Base-by-base conservation (phyloP, 2,888 invertebrate genomes). In the Pollenia labialis region DNA sequence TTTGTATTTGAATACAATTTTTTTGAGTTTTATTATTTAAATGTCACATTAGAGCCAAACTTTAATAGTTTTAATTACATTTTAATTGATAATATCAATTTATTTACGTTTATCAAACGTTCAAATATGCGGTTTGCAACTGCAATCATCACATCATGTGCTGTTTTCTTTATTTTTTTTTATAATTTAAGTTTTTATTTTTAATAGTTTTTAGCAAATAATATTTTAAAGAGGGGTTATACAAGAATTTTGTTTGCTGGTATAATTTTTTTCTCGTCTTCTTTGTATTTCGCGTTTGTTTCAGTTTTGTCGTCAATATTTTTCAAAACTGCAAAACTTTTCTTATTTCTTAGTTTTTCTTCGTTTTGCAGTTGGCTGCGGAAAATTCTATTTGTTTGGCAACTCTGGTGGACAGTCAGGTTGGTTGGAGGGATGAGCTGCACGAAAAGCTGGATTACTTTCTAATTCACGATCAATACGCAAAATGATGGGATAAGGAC, bases 331-430 rank as follows among this genome's bases (percentile, higher is more conserved):
- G 92, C 91, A 91, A 92, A 89, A 87, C 90, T 88, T 91, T 91
- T 32, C 32, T 32, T 89, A 92, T 89, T 92, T 91, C 87, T 92
- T 92, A 52, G 90, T 92, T 88, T 92, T 92, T 85, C 92, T 91
- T 88, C 92, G 92, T 85, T 92, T 92, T 90, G 92, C 91, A 92
- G 91, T 92, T 92, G 92, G 90, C 88, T 91, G 89, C 91, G 92
- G 91, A 84, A 91, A 92, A 91, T 92, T 92, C 91, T 91, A 92
- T 92, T 95, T 95, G 96, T 95, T 97, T 96, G 92, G 96, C 96
- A 90, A 96, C 96, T 97, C 97, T 9, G 97, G 97, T 60, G 99
- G 99, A 93, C 98, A 98, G 94, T 99, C 99, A 4, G 98, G 98
- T 94, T 99, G 99, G 90, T 96, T 95, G 89, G 96, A 96, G 56